Base-by-base conservation (phyloP, 2,888 invertebrate genomes). In the Ptilodon capucinus region DNA sequence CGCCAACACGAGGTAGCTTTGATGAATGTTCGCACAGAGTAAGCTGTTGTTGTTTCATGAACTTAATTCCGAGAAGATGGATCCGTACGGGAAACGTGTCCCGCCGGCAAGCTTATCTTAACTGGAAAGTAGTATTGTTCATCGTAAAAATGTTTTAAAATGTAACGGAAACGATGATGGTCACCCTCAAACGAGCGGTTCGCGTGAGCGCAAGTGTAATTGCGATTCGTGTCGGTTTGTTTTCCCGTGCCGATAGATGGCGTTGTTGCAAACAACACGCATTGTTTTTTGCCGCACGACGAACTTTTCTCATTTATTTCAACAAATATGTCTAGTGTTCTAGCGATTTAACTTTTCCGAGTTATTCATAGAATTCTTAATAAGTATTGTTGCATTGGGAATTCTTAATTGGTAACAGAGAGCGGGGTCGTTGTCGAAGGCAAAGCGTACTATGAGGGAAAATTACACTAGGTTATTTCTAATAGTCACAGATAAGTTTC, bases 301-400 rank as follows among this genome's bases (percentile, higher is more conserved):
- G 48, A 80, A 81, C 68, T 81, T 81, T 78, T 68, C 74, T 72
- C 74, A 77, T 79, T 80, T 76, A 74, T 70, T 66, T 45, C 60
- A 64, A 72, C 71, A 76, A 76, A 71, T 68, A 70, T 68, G 68
- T 68, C 54, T 68, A 64, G 62, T 63, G 64, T 65, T 64, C 57
- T 57, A 58, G 57, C 53, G 60, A 63, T 64, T 59, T 60, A 70
- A 68, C 61, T 67, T 66, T 46, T 43, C 42, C 50, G 51, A 43
- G 54, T 49, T 51, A 46, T 54, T 56, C 51, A 65, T 59, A 57
- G 54, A 62, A 59, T 62, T 58, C 56, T 54, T 48, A 43, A 56
- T 54, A 52, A 54, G 51, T 42, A 46, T 46, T 54, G 50, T 54
- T 50, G 30, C 49, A 52, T 48, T 46, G 52, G 43, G 52, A 61